phyloP scores from a whole-genome alignment of 1,140 invertebrate genomes.

The Ceratoteleas bidentatus region DNA sequence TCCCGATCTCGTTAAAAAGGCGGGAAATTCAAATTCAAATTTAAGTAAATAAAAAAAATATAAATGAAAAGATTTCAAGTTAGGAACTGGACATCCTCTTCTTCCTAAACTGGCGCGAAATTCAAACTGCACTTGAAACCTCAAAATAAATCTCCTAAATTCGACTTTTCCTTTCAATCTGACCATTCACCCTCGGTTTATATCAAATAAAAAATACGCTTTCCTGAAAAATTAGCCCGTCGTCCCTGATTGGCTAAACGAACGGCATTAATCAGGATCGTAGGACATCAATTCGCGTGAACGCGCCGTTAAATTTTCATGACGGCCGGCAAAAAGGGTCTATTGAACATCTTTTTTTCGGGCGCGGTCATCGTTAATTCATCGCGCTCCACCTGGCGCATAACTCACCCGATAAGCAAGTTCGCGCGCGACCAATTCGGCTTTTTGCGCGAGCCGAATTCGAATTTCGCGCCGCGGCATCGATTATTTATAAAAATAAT shows the following conservation, averaged over 20 bases:
- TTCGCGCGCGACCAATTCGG: neutral
- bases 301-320: constrained; percentile 22
- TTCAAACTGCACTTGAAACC: too few relatives aligned
- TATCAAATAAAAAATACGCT: too few relatives aligned
- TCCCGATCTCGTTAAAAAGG: neutral
- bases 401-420: constrained; percentile 12
- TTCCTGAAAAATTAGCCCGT: too few relatives aligned
- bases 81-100: too few relatives aligned
- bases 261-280: too few relatives aligned
- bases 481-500: constrained; percentile 37
- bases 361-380: constrained; percentile 19
- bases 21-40: neutral
- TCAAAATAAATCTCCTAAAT: too few relatives aligned
- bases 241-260: too few relatives aligned
- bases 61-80: too few relatives aligned
- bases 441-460: constrained; percentile 15
- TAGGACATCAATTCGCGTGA: constrained; percentile 1
- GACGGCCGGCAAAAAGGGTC: neutral
- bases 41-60: too few relatives aligned
- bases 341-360: constrained; percentile 23
- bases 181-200: too few relatives aligned
- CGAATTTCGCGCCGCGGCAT: constrained; percentile 17
- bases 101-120: too few relatives aligned
- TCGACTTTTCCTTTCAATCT: too few relatives aligned
- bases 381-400: constrained; percentile 1